These are phyloP conservation scores for Notodonta dromedarius DNA, from an alignment of 2,888 invertebrate species.

Conservation along the genomic window DNA sequence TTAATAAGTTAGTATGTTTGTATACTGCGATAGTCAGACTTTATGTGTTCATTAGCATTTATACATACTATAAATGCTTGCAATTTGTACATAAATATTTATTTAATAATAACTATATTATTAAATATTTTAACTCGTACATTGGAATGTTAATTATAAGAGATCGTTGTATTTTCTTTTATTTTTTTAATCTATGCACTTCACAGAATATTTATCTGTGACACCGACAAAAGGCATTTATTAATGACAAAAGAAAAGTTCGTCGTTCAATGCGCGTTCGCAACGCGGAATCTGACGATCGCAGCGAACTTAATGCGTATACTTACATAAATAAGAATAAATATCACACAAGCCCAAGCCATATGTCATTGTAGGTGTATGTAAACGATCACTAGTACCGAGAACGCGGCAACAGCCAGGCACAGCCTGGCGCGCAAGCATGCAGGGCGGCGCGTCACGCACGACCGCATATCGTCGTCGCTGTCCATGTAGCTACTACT, in stretches of 20 bases:
- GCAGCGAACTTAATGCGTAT: slow-evolving; percentile 65
- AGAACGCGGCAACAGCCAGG: slow-evolving; percentile 78
- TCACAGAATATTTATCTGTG: slow-evolving; percentile 3
- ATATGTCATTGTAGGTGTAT: slow-evolving; percentile 78
- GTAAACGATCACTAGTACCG: slow-evolving; percentile 78
- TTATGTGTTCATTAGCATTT: slow-evolving; percentile 36
- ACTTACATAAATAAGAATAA: slow-evolving; percentile 73
- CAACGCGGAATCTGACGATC: slow-evolving; percentile 64
- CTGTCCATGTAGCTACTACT: slow-evolving; percentile 62
- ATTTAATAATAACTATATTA: slow-evolving; percentile 41
- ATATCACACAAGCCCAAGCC: slow-evolving; percentile 77
- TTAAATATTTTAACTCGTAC: slow-evolving; percentile 35
- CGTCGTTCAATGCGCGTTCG: slow-evolving; percentile 31
- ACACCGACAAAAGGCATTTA: neutral
- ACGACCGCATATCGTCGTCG: slow-evolving; percentile 50
- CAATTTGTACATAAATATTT: slow-evolving; percentile 61
- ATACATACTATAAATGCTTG: slow-evolving; percentile 56
- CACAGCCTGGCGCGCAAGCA: slow-evolving; percentile 73
- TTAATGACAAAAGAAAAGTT: slow-evolving; percentile 30
- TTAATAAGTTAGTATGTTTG: slow-evolving; percentile 48
- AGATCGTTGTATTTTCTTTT: slow-evolving; percentile 35
- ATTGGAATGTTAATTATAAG: slow-evolving; percentile 46
- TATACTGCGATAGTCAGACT: slow-evolving; percentile 69
- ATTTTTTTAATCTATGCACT: slow-evolving; percentile 22
- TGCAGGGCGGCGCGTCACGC: slow-evolving; percentile 58